Evolutionary conservation across 2,113 vertebrate genomes (phyloP).

Genomic region (Ailurus styani): DNA sequence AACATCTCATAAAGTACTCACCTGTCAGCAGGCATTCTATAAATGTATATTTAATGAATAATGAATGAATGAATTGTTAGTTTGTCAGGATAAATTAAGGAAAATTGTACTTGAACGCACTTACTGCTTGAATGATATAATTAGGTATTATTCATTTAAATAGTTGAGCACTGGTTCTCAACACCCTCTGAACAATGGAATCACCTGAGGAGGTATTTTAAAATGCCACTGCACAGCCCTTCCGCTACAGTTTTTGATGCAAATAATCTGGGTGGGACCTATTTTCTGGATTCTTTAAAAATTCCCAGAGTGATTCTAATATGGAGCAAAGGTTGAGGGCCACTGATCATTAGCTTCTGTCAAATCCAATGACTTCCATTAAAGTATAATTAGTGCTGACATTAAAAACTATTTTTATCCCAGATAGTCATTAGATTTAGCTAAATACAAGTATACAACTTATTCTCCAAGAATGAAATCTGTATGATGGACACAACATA

Average conservation of each 20-base stretch:
- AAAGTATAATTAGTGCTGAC: neutral
- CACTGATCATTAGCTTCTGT: neutral
- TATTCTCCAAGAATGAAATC: neutral
- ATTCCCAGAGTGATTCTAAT: neutral
- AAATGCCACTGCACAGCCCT: neutral
- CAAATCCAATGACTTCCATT: neutral
- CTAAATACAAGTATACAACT: neutral
- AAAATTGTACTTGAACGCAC: conserved; percentile 17
- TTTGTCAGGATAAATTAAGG: conserved; percentile 53
- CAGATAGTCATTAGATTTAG: neutral
- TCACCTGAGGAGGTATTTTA: neutral
- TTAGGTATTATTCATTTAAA: conserved; percentile 38
- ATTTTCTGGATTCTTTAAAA: neutral
- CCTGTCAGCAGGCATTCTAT: conserved; percentile 31
- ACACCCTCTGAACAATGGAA: neutral
- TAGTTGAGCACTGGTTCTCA: neutral
- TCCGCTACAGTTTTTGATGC: neutral
- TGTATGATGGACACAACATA: neutral
- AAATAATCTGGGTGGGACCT: neutral
- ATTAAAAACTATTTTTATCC: neutral
- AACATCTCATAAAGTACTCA: conserved; percentile 10
- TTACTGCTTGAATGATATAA: conserved; percentile 29
- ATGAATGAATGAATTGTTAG: conserved; percentile 39
- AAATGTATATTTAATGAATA: conserved; percentile 40
- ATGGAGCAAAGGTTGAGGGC: neutral